These are phyloP conservation scores for Ophion ventricosus DNA, from an alignment of 2,888 invertebrate genomes.

Conservation along the genomic window DNA sequence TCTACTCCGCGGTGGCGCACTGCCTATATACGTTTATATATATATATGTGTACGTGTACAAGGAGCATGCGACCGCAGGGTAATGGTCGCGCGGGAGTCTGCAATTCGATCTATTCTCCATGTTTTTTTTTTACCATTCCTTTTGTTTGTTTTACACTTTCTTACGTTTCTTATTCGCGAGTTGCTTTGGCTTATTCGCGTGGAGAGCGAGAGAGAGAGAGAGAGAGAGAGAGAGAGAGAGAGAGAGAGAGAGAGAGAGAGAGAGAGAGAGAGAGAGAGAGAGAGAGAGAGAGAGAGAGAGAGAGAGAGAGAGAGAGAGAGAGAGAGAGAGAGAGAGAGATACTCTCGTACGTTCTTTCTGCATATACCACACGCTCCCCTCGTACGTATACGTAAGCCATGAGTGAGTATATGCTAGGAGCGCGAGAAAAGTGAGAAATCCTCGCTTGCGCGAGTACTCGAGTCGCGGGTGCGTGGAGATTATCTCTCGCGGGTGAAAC, in stretches of 20 bases:
- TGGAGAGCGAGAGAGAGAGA: background rate
- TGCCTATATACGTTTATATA: conserved; percentile 3
- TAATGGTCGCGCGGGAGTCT: conserved; percentile 64
- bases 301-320: background rate
- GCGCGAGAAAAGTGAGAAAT: conserved; percentile 43
- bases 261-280: too few relatives aligned
- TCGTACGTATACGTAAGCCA: conserved; percentile 11
- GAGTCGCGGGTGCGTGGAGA: conserved; percentile 59
- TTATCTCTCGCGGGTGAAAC: conserved; percentile 41
- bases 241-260: too few relatives aligned
- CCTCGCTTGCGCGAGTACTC: conserved; percentile 6
- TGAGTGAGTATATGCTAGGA: background rate
- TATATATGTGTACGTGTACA: conserved; percentile 34
- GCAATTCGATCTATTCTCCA: conserved; percentile 64
- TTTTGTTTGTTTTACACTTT: conserved; percentile 16
- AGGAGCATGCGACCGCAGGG: conserved; percentile 53
- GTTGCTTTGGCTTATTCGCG: conserved; percentile 3
- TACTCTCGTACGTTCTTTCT: conserved; percentile 20
- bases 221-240: background rate
- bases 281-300: too few relatives aligned
- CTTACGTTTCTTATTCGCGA: background rate
- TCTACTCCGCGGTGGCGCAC: conserved; percentile 23
- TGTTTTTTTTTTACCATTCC: conserved; percentile 36
- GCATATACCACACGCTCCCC: background rate
- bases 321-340: background rate